phyloP scores from a whole-genome alignment of 2,113 vertebrate genomes.

The Mus spicilegus region DNA sequence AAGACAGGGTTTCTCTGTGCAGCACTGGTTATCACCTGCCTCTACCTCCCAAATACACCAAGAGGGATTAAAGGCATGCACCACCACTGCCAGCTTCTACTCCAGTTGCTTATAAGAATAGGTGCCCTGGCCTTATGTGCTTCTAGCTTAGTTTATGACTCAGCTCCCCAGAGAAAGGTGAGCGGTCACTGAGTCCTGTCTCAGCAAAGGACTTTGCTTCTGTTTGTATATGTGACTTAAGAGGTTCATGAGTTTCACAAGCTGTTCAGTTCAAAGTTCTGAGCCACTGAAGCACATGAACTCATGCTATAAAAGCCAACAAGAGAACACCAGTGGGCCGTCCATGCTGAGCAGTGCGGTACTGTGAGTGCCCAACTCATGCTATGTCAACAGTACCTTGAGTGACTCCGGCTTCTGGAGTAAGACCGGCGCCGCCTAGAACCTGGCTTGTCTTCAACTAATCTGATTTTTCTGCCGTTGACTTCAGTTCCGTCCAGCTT shows the following conservation, averaged over 20 bases:
- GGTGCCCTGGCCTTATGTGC: neutral
- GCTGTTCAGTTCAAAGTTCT: constrained; percentile 40
- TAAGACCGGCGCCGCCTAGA: constrained; percentile 94
- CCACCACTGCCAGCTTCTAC: neutral
- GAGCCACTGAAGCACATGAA: neutral
- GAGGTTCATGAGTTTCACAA: constrained; percentile 36
- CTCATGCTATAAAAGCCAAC: neutral
- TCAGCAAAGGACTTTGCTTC: constrained; percentile 60
- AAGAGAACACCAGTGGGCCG: neutral
- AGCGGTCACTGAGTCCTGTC: constrained; percentile 9
- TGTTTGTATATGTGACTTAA: constrained; percentile 48
- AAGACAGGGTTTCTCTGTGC: neutral
- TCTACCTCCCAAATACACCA: neutral
- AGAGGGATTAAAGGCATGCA: neutral
- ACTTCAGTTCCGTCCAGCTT: constrained; percentile 98
- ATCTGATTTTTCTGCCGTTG: constrained; percentile 97
- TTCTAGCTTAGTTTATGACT: neutral
- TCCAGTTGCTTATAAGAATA: neutral
- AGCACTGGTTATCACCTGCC: neutral
- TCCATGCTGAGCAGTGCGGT: neutral
- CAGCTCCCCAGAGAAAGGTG: neutral
- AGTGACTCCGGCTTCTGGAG: constrained; percentile 94
- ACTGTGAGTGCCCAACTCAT: rapidly evolving
- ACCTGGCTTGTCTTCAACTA: constrained; percentile 97
- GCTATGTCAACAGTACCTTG: constrained; percentile 86